Percentiles rank a stretch among this genome's conserved stretches.
These are phyloP conservation scores for Halisarca cf. caerulea DNA, from an alignment of 37 sponge, comb jelly and placozoan genomes.

Conservation along the genomic window DNA sequence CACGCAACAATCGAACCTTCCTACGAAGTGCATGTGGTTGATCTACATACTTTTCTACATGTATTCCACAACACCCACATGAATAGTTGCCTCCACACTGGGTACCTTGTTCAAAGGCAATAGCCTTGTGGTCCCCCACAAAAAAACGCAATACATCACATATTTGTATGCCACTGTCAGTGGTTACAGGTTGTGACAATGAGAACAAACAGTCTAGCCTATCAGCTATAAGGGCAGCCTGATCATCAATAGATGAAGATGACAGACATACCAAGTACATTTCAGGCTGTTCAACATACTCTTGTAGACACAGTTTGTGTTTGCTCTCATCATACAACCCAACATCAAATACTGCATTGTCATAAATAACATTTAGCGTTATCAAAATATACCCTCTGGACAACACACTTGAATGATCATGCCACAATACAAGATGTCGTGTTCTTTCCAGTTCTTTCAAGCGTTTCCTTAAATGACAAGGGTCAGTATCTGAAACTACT, in stretches of 20 bases:
- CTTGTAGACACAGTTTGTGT: neutral
- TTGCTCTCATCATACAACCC: neutral
- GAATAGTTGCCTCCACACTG: constrained; percentile 39
- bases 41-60: constrained; percentile 10
- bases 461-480: too few relatives aligned
- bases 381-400: constrained; percentile 19
- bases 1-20: neutral
- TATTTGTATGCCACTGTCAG: constrained; percentile 13
- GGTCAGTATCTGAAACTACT: too few relatives aligned
- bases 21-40: constrained; percentile 16
- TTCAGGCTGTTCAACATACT: constrained; percentile 19
- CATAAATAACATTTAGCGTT: neutral
- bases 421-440: neutral
- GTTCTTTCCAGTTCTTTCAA: neutral
- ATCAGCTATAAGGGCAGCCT: constrained; percentile 36
- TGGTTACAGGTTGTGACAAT: neutral
- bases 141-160: constrained; percentile 30
- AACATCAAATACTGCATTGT: constrained; percentile 36
- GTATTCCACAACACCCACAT: constrained; percentile 38
- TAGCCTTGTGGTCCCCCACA: constrained; percentile 43
- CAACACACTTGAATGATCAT: neutral
- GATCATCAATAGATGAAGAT: constrained; percentile 29
- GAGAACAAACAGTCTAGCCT: constrained; percentile 24
- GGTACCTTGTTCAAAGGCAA: constrained; percentile 43
- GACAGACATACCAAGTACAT: constrained; percentile 20